A percentile compares a stretch with the other conserved stretches of the same genome.
Conservation (phyloP, 2,113 vertebrate species). For the Heteronetta atricapilla region DNA sequence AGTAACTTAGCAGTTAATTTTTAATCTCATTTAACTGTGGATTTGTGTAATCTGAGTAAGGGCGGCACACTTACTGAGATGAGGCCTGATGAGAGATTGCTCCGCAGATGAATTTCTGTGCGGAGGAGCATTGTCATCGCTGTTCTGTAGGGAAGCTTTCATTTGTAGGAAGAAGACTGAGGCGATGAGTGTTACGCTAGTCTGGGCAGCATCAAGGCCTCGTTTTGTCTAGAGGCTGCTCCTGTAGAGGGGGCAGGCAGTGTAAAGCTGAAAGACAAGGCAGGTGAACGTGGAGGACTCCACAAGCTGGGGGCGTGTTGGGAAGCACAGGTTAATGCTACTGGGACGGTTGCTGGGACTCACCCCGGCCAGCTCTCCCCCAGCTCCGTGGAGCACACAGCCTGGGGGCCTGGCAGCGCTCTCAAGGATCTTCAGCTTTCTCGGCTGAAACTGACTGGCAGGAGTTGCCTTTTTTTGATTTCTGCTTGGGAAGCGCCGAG, state of each 20-base stretch:
- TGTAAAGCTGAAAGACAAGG: neutral
- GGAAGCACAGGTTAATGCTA: rapidly evolving
- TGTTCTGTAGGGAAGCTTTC: neutral
- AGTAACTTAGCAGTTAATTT: neutral
- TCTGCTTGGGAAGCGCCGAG: neutral
- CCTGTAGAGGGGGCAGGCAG: neutral
- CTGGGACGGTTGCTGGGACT: neutral
- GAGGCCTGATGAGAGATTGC: neutral
- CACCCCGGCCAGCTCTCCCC: rapidly evolving
- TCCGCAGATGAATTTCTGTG: neutral
- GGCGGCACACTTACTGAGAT: neutral
- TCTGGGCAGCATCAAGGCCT: neutral
- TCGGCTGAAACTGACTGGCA: neutral
- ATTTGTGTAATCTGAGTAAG: neutral
- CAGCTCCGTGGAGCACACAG: neutral
- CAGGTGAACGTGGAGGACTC: neutral
- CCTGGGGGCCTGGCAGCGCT: neutral
- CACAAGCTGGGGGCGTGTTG: rapidly evolving
- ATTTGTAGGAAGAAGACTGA: neutral
- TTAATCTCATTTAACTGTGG: neutral
- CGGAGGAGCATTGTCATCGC: neutral
- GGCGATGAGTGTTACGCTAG: neutral
- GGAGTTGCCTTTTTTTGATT: neutral
- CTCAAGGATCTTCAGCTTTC: no score
- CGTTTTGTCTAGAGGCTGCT: neutral